Evolutionary conservation across 1,140 invertebrate species (phyloP).

Genomic region (Matsumurasca onukii): DNA sequence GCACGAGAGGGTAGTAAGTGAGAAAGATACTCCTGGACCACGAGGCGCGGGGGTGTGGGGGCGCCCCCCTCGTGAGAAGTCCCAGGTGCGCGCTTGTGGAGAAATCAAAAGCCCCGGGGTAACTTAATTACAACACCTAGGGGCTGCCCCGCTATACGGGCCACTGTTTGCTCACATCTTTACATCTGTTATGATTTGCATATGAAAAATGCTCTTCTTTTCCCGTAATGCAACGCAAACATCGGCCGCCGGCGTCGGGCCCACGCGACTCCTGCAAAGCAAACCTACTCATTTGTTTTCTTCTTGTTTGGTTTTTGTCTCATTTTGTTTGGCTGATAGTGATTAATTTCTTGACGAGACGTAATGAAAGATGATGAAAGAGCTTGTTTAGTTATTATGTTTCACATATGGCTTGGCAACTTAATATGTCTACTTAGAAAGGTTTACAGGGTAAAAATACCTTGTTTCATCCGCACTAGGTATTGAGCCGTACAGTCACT

Average conservation of each 20-base stretch:
- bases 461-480: too few species aligned
- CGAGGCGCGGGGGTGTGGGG: too few species aligned
- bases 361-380: too few species aligned
- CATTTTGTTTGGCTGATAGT: too few species aligned
- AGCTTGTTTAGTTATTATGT: too few species aligned
- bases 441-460: too few species aligned
- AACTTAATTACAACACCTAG: constrained; percentile 15
- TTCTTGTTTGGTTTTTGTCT: neutral
- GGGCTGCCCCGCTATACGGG: constrained; percentile 3
- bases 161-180: constrained; percentile 16
- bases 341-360: too few species aligned
- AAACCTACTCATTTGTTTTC: neutral
- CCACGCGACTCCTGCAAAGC: neutral
- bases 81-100: constrained; percentile 12
- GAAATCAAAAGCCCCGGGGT: constrained; percentile 24
- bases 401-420: too few species aligned
- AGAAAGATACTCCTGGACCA: neutral
- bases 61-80: constrained; percentile 5
- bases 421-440: too few species aligned
- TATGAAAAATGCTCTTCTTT: constrained; percentile 1
- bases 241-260: neutral
- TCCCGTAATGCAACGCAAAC: constrained; percentile 24
- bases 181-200: constrained; percentile 24
- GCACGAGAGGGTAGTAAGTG: neutral
- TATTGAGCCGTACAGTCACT: too few species aligned